Base-by-base conservation (phyloP, 1,140 invertebrate genomes). In the Armadillidium nasatum region DNA sequence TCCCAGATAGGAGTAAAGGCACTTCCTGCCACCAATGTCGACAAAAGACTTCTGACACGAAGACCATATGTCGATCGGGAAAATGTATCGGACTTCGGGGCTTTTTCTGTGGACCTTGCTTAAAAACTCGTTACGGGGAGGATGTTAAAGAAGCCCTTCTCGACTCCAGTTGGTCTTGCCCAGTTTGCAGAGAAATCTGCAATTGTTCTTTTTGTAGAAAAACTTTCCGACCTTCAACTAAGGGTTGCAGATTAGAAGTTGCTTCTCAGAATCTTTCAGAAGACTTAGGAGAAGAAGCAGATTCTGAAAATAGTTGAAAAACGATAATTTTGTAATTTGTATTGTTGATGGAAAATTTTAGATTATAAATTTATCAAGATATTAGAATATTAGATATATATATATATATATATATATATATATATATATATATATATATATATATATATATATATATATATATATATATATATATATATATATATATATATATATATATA, bases 21-120 rank as follows among this genome's bases (percentile, higher is more conserved):
- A 84, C 85, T 15, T 83, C 84, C 15, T 86, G 86, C 72, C 86
- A 86, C 72, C 86, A 86, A 77, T 86, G 86, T 80, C 80, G 85
- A 44, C 86, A 86, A 79, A 86, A 86, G 74, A 86, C 86, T 0
- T 69, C 82, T 44, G 86, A 86, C 77, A 83, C 83, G 80, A 86
- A 86, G 74, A 86, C 86, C 0, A 84, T 86, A 69, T 86, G 86
- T 75, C 79, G 85, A 50, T 83, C 83, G 67, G 79, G 78, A 22
- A 73, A 82, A 9, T 87, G 86, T 82, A 80, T 82, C 46, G 86
- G 86, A 3, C 83, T 85, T 13, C 78, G 85, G 75, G 86, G 86
- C 2, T 81, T 78, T 60, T 81, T 81, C 75, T 81, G 80, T 54
- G 80, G 80, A 15, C 77, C 80, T 2, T 81, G 80, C 66, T 75